Evolutionary conservation across 2,113 vertebrate species (phyloP), one percentile per base, ranked within the genome.

Genomic region (Urocolius indicus): DNA sequence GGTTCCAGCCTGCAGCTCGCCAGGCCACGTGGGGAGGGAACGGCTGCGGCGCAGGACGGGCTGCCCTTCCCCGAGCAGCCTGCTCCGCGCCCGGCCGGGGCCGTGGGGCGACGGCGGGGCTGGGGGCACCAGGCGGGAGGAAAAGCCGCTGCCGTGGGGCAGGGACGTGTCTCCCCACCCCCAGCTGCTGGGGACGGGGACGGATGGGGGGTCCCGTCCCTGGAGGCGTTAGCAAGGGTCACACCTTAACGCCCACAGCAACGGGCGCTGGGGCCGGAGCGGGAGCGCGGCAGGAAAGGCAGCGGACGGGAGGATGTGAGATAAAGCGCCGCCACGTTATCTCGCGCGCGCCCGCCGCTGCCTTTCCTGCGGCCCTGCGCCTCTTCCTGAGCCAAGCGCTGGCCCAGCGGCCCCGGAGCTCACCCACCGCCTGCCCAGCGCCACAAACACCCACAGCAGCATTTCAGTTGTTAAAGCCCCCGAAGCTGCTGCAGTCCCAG

Each of bases 291-390:
- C 93, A 96, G 96, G 96, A 95, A 97, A 87, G 65, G 74, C 87
- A 20, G 32, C 41, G 79, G 93, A 76, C 26, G 23, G 91, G 96
- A 97, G 96, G 95, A 97, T 97, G 89, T 96, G 95, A 96, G 95
- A 97, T 97, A 96, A 96, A 76, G 84, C 63, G 11, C 80, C 66
- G 17, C 54, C 4, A 3, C 27, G 43, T 96, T 97, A 97, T 97
- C 96, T 95, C 27, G 3, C 34, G 19, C 93, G 89, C 12, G 68
- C 92, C 93, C 51, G 65, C 58, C 10, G 79, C 82, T 38, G 86
- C 93, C 90, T 95, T 97, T 97, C 95, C 96, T 95, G 96, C 27
- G 4, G 66, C 84, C 91, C 93, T 52, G 91, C 61, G 12, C 66
- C 89, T 93, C 95, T 94, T 89, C 96, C 96, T 84, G 80, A 95